phyloP scores from a whole-genome alignment of 2,888 invertebrate genomes.

The Dryobota labecula region DNA sequence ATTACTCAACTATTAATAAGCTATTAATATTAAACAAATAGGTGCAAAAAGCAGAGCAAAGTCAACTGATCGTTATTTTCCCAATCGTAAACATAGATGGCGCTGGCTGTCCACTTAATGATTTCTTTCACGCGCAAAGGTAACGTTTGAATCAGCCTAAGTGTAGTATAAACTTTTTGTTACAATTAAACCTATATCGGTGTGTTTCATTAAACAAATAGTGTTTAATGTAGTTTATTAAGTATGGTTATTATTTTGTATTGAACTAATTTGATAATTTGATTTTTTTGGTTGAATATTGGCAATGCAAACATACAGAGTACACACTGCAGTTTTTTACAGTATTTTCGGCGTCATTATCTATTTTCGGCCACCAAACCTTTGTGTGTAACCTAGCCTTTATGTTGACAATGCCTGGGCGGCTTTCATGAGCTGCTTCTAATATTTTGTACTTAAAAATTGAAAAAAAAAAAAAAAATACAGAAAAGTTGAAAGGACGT shows the following conservation, averaged over 20 bases:
- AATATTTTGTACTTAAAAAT: too few species aligned
- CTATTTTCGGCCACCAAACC: too few species aligned
- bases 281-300: not conserved
- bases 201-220: constrained; percentile 15
- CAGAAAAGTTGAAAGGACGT: too few species aligned
- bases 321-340: too few species aligned
- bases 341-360: too few species aligned
- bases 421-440: too few species aligned
- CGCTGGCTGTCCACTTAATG: constrained; percentile 56
- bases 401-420: too few species aligned
- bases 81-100: constrained; percentile 70
- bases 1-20: not conserved
- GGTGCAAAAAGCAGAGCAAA: not conserved
- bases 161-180: constrained; percentile 33
- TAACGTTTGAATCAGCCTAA: not conserved
- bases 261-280: constrained; percentile 1
- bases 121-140: not conserved
- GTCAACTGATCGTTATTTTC: constrained; percentile 29
- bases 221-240: not conserved
- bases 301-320: too few species aligned
- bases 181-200: constrained; percentile 9
- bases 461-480: too few species aligned
- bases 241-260: constrained; percentile 38
- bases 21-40: not conserved
- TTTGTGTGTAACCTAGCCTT: too few species aligned